phyloP scores from a whole-genome alignment of 2,113 vertebrate genomes.

The Ceyx cyanopectus region DNA sequence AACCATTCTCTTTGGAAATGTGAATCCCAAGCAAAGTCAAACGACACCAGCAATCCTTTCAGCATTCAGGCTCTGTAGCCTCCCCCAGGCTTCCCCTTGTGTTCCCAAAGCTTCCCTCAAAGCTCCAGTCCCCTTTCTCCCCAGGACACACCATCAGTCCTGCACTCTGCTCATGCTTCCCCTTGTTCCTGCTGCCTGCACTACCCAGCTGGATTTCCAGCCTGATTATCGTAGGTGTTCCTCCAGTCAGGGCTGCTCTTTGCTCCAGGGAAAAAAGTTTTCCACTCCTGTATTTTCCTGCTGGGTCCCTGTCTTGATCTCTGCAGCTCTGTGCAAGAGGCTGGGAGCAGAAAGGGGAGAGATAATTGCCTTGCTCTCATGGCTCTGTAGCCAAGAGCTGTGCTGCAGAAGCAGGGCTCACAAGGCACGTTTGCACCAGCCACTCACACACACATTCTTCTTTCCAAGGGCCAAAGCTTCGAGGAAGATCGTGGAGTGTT shows the following conservation, averaged over 20 bases:
- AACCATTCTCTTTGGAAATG: background rate
- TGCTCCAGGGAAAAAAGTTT: slow-evolving; percentile 25
- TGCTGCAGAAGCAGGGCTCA: background rate
- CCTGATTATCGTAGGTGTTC: background rate
- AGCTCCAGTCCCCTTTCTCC: background rate
- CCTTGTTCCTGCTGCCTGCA: background rate
- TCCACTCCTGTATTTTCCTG: background rate
- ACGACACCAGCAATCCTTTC: background rate
- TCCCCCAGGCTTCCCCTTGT: background rate
- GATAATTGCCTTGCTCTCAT: background rate
- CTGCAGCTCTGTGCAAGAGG: background rate
- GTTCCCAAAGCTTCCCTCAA: background rate
- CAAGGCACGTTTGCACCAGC: background rate
- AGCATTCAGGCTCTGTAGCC: background rate
- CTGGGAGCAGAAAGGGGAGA: background rate
- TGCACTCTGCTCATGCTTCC: accelerated
- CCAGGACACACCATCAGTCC: background rate
- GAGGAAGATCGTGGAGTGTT: background rate
- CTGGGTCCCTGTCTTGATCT: background rate
- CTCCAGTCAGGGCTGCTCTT: background rate
- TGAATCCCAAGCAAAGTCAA: background rate
- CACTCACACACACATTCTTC: accelerated
- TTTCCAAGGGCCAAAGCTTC: background rate
- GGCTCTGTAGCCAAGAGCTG: background rate
- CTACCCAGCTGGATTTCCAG: background rate